These are phyloP conservation scores for Scartelaos histophorus DNA, from an alignment of 2,113 vertebrate genomes.

Conservation along the genomic window DNA sequence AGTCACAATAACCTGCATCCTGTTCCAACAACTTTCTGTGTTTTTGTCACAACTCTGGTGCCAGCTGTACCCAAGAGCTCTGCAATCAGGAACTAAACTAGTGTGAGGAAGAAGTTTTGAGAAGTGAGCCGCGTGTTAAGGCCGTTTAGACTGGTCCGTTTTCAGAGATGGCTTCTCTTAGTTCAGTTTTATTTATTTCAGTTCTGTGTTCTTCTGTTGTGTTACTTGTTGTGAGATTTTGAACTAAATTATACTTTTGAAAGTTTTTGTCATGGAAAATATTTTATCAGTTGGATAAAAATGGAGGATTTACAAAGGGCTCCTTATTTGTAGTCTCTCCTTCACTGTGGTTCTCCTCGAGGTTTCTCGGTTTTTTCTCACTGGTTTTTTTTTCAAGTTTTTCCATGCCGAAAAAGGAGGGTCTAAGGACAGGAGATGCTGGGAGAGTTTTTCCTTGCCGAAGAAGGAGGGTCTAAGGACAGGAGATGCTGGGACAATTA, in stretches of 20 bases:
- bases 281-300: neutral
- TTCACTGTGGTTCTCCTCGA: no score
- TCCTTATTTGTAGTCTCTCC: no score
- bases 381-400: no score
- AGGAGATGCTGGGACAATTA: no score
- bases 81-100: conserved; percentile 19
- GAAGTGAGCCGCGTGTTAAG: neutral
- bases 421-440: no score
- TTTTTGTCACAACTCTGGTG: neutral
- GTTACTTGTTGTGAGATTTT: no score
- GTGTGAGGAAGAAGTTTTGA: neutral
- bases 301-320: no score
- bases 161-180: neutral
- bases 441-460: no score
- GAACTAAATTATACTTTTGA: neutral
- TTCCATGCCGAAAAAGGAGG: no score
- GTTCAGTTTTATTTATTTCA: neutral
- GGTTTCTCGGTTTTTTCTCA: no score
- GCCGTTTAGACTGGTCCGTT: neutral
- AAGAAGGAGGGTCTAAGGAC: no score
- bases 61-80: neutral
- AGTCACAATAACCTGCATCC: conserved; percentile 2
- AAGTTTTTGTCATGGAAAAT: neutral
- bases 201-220: neutral
- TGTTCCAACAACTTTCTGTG: conserved; percentile 1